A percentile compares a stretch with the other conserved stretches of the same genome.
phyloP scores from a whole-genome alignment of 2,113 vertebrate genomes.

The Rutilus rutilus region DNA sequence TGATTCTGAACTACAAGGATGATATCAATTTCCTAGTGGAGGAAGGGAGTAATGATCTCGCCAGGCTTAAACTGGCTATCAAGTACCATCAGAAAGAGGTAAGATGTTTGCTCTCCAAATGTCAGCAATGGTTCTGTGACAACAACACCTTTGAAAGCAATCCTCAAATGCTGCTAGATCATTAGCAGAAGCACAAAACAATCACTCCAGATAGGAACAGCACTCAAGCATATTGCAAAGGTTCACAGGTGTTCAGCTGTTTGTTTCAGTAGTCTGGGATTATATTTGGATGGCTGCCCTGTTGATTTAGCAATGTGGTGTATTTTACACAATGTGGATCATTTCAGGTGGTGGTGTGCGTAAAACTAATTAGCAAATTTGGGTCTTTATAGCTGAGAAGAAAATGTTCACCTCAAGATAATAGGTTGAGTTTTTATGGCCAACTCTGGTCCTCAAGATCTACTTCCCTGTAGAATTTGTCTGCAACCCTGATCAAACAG shows the following conservation, averaged over 20 bases:
- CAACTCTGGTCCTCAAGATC: no score
- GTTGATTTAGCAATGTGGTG: not conserved
- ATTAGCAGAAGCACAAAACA: not conserved
- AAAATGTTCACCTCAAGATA: not conserved
- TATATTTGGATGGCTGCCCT: not conserved
- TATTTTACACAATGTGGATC: not conserved
- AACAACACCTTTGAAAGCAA: not conserved
- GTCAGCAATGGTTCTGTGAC: not conserved
- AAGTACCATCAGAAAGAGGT: conserved; percentile 99
- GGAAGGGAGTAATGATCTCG: conserved; percentile 89
- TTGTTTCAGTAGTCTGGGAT: not conserved
- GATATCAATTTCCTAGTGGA: conserved; percentile 89
- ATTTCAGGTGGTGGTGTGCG: not conserved
- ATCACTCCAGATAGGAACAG: not conserved
- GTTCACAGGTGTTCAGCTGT: not conserved
- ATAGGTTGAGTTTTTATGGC: not conserved
- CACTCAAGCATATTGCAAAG: not conserved
- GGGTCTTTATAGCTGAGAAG: not conserved
- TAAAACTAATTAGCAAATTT: not conserved
- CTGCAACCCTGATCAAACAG: no score
- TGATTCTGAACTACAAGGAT: conserved; percentile 97
- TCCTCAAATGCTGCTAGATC: not conserved
- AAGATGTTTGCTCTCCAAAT: conserved; percentile 42
- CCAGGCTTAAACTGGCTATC: conserved; percentile 94
- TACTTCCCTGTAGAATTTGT: no score